Conservation (phyloP, 2,113 vertebrate genomes). For the Podilymbus podiceps region DNA sequence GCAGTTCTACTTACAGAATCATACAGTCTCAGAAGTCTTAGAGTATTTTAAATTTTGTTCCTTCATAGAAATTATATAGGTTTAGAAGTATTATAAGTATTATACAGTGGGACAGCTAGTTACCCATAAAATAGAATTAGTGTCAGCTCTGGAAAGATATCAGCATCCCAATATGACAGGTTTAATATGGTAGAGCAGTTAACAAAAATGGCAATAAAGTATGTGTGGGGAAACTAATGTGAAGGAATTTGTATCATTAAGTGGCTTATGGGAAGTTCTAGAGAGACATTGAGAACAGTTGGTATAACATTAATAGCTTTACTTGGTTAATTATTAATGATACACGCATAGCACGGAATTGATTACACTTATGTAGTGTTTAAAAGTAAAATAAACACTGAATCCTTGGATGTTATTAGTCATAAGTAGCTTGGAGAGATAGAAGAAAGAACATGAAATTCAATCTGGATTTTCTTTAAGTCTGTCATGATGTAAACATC, state of each 20-base stretch:
- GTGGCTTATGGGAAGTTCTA: not conserved
- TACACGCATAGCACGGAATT: not conserved
- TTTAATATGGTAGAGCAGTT: not conserved
- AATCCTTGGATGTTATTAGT: not conserved
- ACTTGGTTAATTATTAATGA: not conserved
- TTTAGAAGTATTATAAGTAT: not conserved
- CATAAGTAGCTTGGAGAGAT: not conserved
- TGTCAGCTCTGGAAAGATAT: not conserved
- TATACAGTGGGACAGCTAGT: not conserved
- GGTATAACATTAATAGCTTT: not conserved
- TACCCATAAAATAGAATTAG: not conserved
- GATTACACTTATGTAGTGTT: not conserved
- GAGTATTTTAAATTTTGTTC: not conserved
- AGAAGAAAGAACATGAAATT: not conserved
- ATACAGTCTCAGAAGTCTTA: not conserved
- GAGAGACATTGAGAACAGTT: not conserved
- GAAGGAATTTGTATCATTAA: not conserved
- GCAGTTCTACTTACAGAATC: not conserved
- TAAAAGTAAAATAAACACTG: not conserved
- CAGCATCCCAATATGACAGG: not conserved
- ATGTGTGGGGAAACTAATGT: not conserved
- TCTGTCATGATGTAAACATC: not conserved
- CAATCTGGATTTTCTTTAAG: not conserved
- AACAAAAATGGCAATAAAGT: not conserved
- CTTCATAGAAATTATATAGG: not conserved